Conservation (phyloP, 1,140 invertebrate genomes). For the Bombus sibiricus region DNA sequence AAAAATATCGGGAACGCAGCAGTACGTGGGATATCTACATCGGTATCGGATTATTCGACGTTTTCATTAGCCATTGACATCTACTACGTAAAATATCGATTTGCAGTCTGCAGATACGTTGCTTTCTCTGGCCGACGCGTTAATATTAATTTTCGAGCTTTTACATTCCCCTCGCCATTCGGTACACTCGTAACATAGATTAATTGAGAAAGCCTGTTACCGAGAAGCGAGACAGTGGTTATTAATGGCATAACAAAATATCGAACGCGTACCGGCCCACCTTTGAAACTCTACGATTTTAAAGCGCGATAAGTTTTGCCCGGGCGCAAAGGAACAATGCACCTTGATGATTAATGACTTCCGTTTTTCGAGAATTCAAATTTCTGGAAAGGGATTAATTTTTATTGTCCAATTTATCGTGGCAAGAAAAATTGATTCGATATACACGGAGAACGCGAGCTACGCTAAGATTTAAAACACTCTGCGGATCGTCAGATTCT, state of each 20-base stretch:
- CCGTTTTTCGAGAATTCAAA: slow-evolving; percentile 32
- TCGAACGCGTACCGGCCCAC: slow-evolving; percentile 47
- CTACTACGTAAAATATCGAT: slow-evolving; percentile 64
- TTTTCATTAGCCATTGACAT: slow-evolving; percentile 70
- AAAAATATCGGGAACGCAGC: slow-evolving; percentile 47
- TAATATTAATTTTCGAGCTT: slow-evolving; percentile 70
- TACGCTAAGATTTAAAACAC: neutral
- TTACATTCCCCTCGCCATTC: slow-evolving; percentile 64
- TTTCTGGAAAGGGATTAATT: slow-evolving; percentile 32
- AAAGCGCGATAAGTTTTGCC: slow-evolving; percentile 60
- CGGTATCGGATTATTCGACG: slow-evolving; percentile 65
- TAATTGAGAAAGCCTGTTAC: slow-evolving; percentile 71
- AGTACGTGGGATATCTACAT: slow-evolving; percentile 58
- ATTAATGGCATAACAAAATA: slow-evolving; percentile 72
- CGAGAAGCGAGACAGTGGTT: slow-evolving; percentile 64
- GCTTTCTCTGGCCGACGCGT: slow-evolving; percentile 59
- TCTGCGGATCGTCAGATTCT: neutral
- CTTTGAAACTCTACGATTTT: slow-evolving; percentile 57
- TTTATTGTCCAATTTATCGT: slow-evolving; percentile 33
- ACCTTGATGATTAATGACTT: slow-evolving; percentile 54
- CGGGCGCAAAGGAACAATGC: slow-evolving; percentile 49
- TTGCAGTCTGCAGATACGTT: slow-evolving; percentile 40
- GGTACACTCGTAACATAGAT: slow-evolving; percentile 71
- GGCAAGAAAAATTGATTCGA: neutral
- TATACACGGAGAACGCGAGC: no score